A percentile compares a stretch with the other conserved stretches of the same genome.
phyloP scores from a whole-genome alignment of 2,113 vertebrate genomes.

The Patagioenas fasciata region DNA sequence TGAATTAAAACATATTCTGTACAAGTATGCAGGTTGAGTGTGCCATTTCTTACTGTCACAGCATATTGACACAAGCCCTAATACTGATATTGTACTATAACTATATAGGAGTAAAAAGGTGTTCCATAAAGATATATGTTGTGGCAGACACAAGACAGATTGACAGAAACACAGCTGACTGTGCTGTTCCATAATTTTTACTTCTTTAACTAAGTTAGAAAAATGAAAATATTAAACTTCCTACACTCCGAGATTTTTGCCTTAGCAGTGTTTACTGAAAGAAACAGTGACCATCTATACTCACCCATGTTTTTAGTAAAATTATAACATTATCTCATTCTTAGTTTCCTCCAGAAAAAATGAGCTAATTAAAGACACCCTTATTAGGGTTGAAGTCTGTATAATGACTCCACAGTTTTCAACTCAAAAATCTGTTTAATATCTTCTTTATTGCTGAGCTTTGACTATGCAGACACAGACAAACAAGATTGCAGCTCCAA shows the following conservation, averaged over 20 bases:
- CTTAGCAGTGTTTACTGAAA: neutral
- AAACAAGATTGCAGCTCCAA: slow-evolving; percentile 49
- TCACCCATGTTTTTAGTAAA: neutral
- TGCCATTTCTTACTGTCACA: neutral
- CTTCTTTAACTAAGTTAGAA: neutral
- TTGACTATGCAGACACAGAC: slow-evolving; percentile 38
- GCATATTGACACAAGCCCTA: neutral
- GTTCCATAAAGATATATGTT: rapidly evolving
- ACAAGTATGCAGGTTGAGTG: neutral
- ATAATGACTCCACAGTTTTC: slow-evolving; percentile 41
- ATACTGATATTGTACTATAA: neutral
- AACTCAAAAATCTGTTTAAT: slow-evolving; percentile 1
- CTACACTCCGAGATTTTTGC: neutral
- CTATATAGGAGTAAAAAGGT: neutral
- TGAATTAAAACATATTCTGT: neutral
- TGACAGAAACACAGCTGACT: neutral
- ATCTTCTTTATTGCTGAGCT: slow-evolving; percentile 27
- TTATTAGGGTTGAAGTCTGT: neutral
- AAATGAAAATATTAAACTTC: neutral
- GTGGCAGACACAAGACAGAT: rapidly evolving
- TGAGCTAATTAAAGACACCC: neutral
- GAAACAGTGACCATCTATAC: neutral
- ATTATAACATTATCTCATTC: neutral
- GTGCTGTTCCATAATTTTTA: neutral
- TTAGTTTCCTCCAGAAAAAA: neutral